Evolutionary conservation across 1,140 invertebrate species (phyloP), one percentile per base, ranked within the genome.

Genomic region (Drosophila kepulauana): DNA sequence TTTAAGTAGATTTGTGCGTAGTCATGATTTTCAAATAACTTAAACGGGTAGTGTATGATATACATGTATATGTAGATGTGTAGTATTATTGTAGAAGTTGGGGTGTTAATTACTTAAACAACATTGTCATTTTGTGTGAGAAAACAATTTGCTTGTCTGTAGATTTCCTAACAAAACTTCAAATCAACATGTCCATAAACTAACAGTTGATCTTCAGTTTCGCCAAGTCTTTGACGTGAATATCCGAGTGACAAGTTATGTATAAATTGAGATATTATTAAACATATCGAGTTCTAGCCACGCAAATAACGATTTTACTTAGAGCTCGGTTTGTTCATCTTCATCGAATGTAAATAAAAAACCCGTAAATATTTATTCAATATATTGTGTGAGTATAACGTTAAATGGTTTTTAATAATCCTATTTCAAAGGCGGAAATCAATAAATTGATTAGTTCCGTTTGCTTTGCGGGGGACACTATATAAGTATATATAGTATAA

Each of bases 81-180:
- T 20, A 2, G 16, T 20, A 20, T 20, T 20, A 20, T 20, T 20
- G 49, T 62, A 35, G 11, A 38, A 28, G 6, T 35, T 13, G 48
- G 62, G 43, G 72, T 57, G 72, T 56, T 75, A 75, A 75, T 75
- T 75, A 45, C 49, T 70, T 41, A 16, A 75, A 75, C 45, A 69
- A 61, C 15, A 75, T 49, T 75, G 72, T 58, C 63, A 58, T 69
- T 69, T 57, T 69, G 66, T 75, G 33, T 75, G 67, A 43, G 25
- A 33, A 70, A 70, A 51, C 51, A 62, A 69, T 75, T 75, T 57
- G 49, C 35, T 56, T 64, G 10, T 28, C 41, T 49, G 48, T 71
- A 46, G 45, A 33, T 38, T 61, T 7, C 48, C 25, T 61, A 57
- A 58, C 11, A 43, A 51, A 69, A 49, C 33, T 56, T 8, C 20